A percentile compares a stretch with the other conserved stretches of the same genome.
phyloP scores from a whole-genome alignment of 2,888 invertebrate genomes.

The Nomada fabriciana region DNA sequence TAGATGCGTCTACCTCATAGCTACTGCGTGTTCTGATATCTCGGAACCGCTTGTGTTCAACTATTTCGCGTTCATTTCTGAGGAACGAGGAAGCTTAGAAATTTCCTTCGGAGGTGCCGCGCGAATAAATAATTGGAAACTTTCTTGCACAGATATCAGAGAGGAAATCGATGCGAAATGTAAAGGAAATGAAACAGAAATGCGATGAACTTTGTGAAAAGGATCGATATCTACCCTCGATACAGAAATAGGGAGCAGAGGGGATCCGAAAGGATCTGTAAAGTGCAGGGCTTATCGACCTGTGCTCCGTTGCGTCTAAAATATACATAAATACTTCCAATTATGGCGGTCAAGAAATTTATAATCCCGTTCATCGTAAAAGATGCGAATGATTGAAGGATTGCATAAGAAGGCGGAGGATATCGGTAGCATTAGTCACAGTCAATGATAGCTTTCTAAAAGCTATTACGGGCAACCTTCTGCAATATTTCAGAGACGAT shows the following conservation, averaged over 20 bases:
- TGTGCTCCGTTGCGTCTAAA: neutral
- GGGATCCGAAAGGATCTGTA: neutral
- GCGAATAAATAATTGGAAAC: constrained; percentile 40
- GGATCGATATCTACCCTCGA: neutral
- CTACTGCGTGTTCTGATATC: constrained; percentile 36
- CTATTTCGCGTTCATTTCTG: constrained; percentile 51
- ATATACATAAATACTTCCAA: neutral
- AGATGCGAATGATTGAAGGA: neutral
- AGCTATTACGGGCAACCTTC: constrained; percentile 31
- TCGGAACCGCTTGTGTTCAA: constrained; percentile 34
- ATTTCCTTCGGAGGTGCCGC: neutral
- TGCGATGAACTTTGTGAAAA: neutral
- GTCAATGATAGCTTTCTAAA: constrained; percentile 34
- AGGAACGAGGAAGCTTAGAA: constrained; percentile 50
- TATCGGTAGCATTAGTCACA: constrained; percentile 46
- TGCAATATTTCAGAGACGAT: neutral
- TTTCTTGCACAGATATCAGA: constrained; percentile 22
- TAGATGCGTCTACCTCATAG: constrained; percentile 43
- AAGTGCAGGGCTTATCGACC: neutral
- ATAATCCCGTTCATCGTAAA: neutral
- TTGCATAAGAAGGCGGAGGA: constrained; percentile 20
- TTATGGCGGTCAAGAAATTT: neutral
- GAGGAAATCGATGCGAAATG: neutral
- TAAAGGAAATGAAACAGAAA: neutral
- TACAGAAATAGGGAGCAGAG: neutral